These are phyloP conservation scores for Palythoa caribaeorum DNA, from an alignment of 92 coral and sea anemone species.

Conservation along the genomic window DNA sequence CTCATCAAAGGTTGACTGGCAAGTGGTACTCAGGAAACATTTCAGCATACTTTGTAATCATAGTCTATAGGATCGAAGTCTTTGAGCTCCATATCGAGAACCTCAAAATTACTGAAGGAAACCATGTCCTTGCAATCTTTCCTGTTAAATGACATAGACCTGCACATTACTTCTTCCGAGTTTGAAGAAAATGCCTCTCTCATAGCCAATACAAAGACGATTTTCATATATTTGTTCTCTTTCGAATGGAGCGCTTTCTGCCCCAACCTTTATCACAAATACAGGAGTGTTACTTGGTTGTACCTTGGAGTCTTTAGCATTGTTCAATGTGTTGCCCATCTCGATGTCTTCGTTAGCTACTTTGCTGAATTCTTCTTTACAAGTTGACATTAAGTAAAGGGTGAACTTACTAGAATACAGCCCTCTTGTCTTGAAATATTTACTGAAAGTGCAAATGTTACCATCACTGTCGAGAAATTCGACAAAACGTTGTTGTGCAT, in stretches of 20 bases:
- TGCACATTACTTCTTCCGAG: slow-evolving; percentile 51
- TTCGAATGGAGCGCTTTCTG: slow-evolving; percentile 8
- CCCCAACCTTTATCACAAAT: slow-evolving; percentile 1
- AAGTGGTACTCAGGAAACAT: slow-evolving; percentile 16
- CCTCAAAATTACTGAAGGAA: slow-evolving; percentile 37
- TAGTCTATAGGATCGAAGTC: slow-evolving; percentile 59
- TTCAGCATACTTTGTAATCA: slow-evolving; percentile 58
- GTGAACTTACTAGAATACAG: slow-evolving; percentile 8
- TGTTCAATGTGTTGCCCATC: slow-evolving; percentile 1
- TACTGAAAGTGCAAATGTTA: not conserved
- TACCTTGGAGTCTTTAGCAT: slow-evolving; percentile 2
- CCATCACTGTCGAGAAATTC: slow-evolving; percentile 18
- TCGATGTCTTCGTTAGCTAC: slow-evolving; percentile 24
- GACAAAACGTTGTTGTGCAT: slow-evolving; percentile 3
- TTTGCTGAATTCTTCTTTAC: not conserved
- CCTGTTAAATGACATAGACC: slow-evolving; percentile 37
- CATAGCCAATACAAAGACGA: slow-evolving; percentile 48
- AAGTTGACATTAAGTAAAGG: slow-evolving; percentile 12
- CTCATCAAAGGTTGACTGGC: slow-evolving; percentile 17
- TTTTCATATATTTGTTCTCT: slow-evolving; percentile 27
- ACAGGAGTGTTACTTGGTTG: slow-evolving; percentile 6
- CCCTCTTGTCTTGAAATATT: slow-evolving; percentile 20
- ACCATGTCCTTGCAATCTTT: slow-evolving; percentile 51
- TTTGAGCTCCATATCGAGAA: slow-evolving; percentile 44
- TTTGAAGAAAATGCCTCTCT: slow-evolving; percentile 55